Percentiles rank a stretch among this genome's conserved stretches.
phyloP scores from a whole-genome alignment of 2,888 invertebrate species.

The Acleris sparsana region DNA sequence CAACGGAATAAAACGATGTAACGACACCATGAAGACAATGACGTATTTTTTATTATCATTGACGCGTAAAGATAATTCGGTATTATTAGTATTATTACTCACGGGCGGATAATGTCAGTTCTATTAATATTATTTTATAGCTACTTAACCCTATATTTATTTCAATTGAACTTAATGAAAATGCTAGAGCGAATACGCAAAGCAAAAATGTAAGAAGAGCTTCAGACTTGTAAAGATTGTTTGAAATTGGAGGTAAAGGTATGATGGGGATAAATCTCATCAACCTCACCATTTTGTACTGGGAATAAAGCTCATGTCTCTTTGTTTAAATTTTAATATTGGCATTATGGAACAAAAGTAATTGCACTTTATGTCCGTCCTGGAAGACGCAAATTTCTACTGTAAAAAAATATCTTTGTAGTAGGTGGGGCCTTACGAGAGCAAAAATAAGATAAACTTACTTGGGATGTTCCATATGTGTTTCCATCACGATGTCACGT shows the following conservation, averaged over 20 bases:
- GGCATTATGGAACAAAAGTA: no score
- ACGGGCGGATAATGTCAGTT: slow-evolving; percentile 2
- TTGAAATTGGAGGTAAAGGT: no score
- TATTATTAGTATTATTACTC: slow-evolving; percentile 11
- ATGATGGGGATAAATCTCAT: no score
- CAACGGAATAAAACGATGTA: slow-evolving; percentile 16
- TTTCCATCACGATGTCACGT: slow-evolving; percentile 92
- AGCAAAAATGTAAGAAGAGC: no score
- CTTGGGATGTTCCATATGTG: slow-evolving; percentile 93
- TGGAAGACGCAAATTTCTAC: no score
- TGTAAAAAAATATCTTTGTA: no score
- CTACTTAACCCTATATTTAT: slow-evolving; percentile 18
- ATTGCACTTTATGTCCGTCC: no score
- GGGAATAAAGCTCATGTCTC: no score
- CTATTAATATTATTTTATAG: slow-evolving; percentile 8
- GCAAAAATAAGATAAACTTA: slow-evolving; percentile 76
- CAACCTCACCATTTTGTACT: no score
- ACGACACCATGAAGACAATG: slow-evolving; percentile 25
- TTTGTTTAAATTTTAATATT: no score
- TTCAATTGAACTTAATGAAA: not conserved
- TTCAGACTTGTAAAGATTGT: no score
- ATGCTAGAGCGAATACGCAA: not conserved
- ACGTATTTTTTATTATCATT: slow-evolving; percentile 28
- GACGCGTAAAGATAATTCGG: slow-evolving; percentile 21
- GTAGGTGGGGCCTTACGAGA: not conserved